A percentile compares a stretch with the other conserved stretches of the same genome.
Conservation (phyloP, 2,888 invertebrate species). For the Lathronympha strigana region DNA sequence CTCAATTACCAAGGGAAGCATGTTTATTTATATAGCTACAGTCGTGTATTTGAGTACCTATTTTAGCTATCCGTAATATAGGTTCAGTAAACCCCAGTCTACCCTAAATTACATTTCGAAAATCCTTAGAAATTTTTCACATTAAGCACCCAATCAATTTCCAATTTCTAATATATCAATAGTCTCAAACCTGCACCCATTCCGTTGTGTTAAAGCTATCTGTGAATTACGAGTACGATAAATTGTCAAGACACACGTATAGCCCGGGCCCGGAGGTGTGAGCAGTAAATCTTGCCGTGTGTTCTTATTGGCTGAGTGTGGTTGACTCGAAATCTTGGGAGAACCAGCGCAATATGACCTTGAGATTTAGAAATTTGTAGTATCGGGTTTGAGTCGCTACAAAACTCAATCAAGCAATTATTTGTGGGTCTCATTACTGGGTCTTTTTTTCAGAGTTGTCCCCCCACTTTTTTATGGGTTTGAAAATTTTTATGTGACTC, state of each 20-base stretch:
- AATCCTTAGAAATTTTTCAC: too few relatives aligned
- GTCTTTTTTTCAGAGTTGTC: too few relatives aligned
- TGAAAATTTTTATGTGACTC: too few relatives aligned
- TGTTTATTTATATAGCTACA: too few relatives aligned
- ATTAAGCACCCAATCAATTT: not conserved
- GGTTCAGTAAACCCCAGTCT: too few relatives aligned
- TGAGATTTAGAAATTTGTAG: not conserved
- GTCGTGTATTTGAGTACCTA: too few relatives aligned
- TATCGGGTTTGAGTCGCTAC: too few relatives aligned
- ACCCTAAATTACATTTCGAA: too few relatives aligned
- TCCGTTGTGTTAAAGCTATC: conserved; percentile 24
- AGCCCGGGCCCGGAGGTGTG: conserved; percentile 22
- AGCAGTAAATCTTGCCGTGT: conserved; percentile 12
- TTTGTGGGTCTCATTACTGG: too few relatives aligned
- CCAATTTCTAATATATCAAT: not conserved
- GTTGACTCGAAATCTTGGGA: not conserved
- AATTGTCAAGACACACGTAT: conserved; percentile 25
- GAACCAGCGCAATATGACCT: not conserved
- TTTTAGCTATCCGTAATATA: too few relatives aligned
- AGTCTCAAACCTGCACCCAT: not conserved
- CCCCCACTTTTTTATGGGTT: too few relatives aligned
- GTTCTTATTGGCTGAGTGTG: not conserved
- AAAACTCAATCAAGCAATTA: not conserved
- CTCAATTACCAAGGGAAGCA: too few relatives aligned
- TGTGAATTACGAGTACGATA: conserved; percentile 30